Evolutionary conservation across 2,888 invertebrate species (phyloP).

Genomic region (Geophilus truncorum): DNA sequence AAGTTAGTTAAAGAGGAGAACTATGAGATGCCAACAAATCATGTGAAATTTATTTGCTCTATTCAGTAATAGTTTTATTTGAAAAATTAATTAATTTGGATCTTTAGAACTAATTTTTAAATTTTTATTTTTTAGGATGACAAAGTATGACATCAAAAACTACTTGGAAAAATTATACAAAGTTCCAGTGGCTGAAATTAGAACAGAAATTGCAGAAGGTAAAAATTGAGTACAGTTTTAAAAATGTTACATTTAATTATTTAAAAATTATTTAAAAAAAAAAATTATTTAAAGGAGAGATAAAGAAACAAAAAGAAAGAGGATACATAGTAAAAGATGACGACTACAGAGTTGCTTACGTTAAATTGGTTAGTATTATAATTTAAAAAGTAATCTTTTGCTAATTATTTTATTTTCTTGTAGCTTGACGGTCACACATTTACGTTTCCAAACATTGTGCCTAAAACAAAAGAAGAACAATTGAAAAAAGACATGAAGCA

Average conservation of each 20-base stretch:
- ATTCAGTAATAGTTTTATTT: too few species aligned
- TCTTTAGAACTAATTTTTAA: too few species aligned
- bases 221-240: constrained; percentile 47
- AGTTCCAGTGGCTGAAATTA: constrained; percentile 69
- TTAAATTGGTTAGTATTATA: constrained; percentile 61
- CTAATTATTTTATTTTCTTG: neutral
- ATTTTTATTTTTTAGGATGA: constrained; percentile 62
- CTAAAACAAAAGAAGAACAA: neutral
- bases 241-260: neutral
- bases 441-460: neutral
- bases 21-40: constrained; percentile 64
- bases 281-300: constrained; percentile 48
- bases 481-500: neutral
- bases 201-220: constrained; percentile 68
- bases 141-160: constrained; percentile 77
- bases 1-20: constrained; percentile 69
- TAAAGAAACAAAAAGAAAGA: constrained; percentile 57
- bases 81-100: too few species aligned
- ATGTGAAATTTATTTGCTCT: constrained; percentile 82
- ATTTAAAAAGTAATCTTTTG: neutral
- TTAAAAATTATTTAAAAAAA: too few species aligned
- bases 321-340: constrained; percentile 73
- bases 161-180: constrained; percentile 95
- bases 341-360: constrained; percentile 73
- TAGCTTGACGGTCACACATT: neutral